Evolutionary conservation across 2,113 vertebrate species (phyloP).

Genomic region (Rhizomys pruinosus): DNA sequence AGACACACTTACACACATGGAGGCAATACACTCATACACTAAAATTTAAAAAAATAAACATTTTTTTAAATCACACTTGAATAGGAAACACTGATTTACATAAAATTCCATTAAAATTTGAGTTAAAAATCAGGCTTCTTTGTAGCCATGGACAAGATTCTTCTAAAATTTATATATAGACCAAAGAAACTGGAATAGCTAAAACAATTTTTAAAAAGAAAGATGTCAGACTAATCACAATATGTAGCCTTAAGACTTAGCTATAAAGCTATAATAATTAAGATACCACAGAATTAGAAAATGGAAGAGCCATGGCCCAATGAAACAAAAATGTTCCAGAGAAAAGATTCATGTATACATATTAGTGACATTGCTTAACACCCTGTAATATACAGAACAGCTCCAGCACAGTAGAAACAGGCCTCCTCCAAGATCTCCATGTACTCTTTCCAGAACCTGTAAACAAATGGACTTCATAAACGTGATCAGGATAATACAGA

Average conservation of each 20-base stretch:
- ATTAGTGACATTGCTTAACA: too few species aligned
- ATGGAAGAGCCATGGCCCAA: neutral
- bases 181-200: neutral
- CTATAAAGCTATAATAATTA: neutral
- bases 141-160: neutral
- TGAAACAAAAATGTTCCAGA: neutral
- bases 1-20: too few species aligned
- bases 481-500: neutral
- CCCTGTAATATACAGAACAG: too few species aligned
- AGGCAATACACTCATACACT: too few species aligned
- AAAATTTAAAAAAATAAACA: too few species aligned
- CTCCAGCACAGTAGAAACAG: neutral
- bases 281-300: neutral
- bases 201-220: neutral
- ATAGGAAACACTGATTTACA: neutral
- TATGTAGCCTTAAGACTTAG: neutral
- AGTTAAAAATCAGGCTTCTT: neutral
- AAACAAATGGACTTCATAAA: conserved; percentile 1
- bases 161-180: neutral
- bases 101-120: neutral
- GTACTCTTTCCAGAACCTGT: neutral
- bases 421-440: neutral
- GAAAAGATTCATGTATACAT: neutral
- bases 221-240: neutral
- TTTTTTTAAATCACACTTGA: too few species aligned